These are phyloP conservation scores for Chlorospingus flavigularis DNA, from an alignment of 2,797 vertebrate species.

Conservation along the genomic window DNA sequence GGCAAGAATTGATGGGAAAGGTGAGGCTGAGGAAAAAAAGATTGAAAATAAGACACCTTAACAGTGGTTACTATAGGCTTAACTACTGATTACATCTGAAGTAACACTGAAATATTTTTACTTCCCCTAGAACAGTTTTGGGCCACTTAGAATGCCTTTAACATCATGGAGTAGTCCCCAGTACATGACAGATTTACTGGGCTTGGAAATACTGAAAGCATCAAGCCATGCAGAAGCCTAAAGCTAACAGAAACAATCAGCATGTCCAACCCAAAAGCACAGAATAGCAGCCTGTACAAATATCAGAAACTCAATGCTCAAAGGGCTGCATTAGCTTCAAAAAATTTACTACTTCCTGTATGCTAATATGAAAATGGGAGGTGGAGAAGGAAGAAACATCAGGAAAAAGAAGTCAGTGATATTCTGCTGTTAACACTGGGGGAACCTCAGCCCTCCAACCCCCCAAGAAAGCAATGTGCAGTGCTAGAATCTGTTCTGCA, in stretches of 20 bases:
- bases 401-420: not conserved
- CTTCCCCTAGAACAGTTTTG: not conserved
- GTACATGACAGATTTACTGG: not conserved
- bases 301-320: not conserved
- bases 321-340: too few relatives aligned
- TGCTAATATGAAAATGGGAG: not conserved
- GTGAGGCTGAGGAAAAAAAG: conserved; percentile 81
- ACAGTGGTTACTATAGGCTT: not conserved
- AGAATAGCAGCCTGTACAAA: not conserved
- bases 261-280: not conserved
- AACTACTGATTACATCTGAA: not conserved
- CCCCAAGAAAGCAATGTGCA: not conserved
- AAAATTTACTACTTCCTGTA: not conserved
- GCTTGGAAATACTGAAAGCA: not conserved
- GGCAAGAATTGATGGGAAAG: conserved; percentile 88
- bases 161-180: not conserved
- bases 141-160: not conserved
- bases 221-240: not conserved
- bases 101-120: not conserved
- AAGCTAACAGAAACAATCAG: not conserved
- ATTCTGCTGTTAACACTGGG: not conserved
- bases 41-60: not conserved
- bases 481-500: not conserved
- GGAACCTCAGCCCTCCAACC: not conserved
- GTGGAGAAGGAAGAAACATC: not conserved